Evolutionary conservation across 2,888 invertebrate species (phyloP).

Genomic region (Tortricodes alternella): DNA sequence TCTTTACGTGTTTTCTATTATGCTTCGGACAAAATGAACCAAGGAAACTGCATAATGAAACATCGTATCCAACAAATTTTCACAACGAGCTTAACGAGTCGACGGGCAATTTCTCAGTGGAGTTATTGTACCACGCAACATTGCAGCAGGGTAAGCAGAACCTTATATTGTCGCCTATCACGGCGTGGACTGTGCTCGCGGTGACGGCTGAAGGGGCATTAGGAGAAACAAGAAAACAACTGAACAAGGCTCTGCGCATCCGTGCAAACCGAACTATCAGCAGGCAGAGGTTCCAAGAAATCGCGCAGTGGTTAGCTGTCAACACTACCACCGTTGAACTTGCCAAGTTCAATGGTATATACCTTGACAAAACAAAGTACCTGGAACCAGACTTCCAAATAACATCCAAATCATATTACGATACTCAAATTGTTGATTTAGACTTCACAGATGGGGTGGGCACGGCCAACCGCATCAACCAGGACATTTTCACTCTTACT

Average conservation of each 20-base stretch:
- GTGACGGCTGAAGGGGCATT: conserved; percentile 84
- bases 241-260: conserved; percentile 64
- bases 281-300: conserved; percentile 47
- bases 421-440: conserved; percentile 50
- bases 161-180: conserved; percentile 85
- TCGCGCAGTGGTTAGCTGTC: conserved; percentile 56
- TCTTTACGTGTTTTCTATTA: conserved; percentile 32
- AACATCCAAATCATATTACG: conserved; percentile 47
- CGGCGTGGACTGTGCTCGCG: conserved; percentile 85
- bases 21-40: conserved; percentile 38
- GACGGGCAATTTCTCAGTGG: conserved; percentile 73
- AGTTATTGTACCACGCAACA: conserved; percentile 59
- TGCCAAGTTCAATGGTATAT: conserved; percentile 63
- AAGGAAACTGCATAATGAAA: no score
- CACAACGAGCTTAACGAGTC: conserved; percentile 59
- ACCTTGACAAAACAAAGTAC: conserved; percentile 47
- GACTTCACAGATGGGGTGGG: conserved; percentile 51
- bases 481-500: conserved; percentile 55
- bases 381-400: conserved; percentile 50
- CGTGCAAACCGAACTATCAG: conserved; percentile 36
- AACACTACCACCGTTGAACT: conserved; percentile 63
- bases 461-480: conserved; percentile 53
- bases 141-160: conserved; percentile 54
- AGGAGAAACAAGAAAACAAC: conserved; percentile 75
- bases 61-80: conserved; percentile 35